These are phyloP conservation scores for Armadillidium nasatum DNA, from an alignment of 1,140 invertebrate species.

Conservation along the genomic window DNA sequence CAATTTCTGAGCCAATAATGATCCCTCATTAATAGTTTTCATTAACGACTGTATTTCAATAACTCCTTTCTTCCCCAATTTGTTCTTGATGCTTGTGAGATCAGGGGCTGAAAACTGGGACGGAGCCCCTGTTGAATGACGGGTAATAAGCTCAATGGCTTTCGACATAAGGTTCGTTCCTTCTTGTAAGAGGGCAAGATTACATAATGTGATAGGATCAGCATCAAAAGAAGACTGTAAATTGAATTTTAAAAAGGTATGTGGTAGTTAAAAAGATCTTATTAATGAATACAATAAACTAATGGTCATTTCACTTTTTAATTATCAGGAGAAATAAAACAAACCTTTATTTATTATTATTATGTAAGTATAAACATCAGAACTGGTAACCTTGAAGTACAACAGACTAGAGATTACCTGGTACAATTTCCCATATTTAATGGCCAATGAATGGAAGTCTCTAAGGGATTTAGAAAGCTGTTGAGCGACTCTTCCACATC, in stretches of 20 bases:
- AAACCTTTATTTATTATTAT: no score
- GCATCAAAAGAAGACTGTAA: conserved; percentile 85
- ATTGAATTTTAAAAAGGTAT: no score
- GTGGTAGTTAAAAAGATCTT: no score
- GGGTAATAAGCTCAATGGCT: conserved; percentile 64
- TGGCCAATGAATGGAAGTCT: conserved; percentile 67
- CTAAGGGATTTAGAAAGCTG: conserved; percentile 72
- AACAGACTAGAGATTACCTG: conserved; percentile 23
- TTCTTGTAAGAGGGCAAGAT: conserved; percentile 71
- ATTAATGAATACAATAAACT: no score
- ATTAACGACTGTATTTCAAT: conserved; percentile 46
- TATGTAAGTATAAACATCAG: no score
- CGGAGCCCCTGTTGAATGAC: conserved; percentile 49
- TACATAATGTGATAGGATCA: conserved; percentile 74
- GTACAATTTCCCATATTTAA: conserved; percentile 75
- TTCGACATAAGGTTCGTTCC: conserved; percentile 68
- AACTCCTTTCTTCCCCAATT: conserved; percentile 35
- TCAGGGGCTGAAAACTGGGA: conserved; percentile 54
- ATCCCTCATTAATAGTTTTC: conserved; percentile 39
- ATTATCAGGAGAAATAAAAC: no score
- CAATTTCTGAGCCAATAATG: conserved; percentile 32
- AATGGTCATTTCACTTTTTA: no score
- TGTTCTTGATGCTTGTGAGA: conserved; percentile 47
- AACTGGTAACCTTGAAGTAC: no score
- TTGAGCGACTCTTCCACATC: conserved; percentile 74